Conservation (phyloP, 2,888 invertebrate species). For the Coecobrya sp. region DNA sequence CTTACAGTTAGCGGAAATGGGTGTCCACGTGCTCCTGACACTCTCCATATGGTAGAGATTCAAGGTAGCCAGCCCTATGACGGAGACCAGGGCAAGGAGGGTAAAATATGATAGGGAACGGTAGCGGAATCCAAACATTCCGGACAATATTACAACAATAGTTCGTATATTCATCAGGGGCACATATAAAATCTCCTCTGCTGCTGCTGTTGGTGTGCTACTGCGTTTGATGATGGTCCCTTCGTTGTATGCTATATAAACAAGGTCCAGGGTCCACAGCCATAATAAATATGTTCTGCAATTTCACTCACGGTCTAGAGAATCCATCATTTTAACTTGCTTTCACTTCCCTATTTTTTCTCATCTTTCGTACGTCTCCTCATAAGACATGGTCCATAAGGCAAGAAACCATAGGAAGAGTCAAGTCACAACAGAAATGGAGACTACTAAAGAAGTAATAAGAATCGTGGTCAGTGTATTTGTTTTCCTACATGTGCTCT, state of each 20-base stretch:
- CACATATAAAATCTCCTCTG: background rate
- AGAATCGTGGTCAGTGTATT: constrained; percentile 31
- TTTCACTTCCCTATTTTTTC: constrained; percentile 23
- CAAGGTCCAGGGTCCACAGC: constrained; percentile 8
- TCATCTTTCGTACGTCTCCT: background rate
- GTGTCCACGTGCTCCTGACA: constrained; percentile 74
- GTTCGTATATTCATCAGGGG: constrained; percentile 58
- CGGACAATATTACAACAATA: constrained; percentile 54
- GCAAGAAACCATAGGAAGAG: background rate
- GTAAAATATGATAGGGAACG: constrained; percentile 77
- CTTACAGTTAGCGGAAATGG: constrained; percentile 70
- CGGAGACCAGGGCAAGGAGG: constrained; percentile 73
- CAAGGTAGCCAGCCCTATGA: constrained; percentile 74
- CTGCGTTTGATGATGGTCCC: background rate
- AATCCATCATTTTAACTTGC: constrained; percentile 65
- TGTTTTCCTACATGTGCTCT: constrained; percentile 15
- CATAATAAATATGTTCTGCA: constrained; percentile 9
- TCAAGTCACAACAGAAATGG: background rate
- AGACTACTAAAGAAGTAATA: constrained; percentile 42
- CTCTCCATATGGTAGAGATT: constrained; percentile 79
- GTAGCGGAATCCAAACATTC: constrained; percentile 77
- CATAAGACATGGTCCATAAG: background rate
- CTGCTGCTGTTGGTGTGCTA: background rate
- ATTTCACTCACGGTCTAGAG: constrained; percentile 62
- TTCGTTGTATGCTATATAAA: background rate